Percentiles rank a stretch among this genome's conserved stretches.
Evolutionary conservation across 2,113 vertebrate genomes (phyloP).

Genomic region (Ellobius talpinus): DNA sequence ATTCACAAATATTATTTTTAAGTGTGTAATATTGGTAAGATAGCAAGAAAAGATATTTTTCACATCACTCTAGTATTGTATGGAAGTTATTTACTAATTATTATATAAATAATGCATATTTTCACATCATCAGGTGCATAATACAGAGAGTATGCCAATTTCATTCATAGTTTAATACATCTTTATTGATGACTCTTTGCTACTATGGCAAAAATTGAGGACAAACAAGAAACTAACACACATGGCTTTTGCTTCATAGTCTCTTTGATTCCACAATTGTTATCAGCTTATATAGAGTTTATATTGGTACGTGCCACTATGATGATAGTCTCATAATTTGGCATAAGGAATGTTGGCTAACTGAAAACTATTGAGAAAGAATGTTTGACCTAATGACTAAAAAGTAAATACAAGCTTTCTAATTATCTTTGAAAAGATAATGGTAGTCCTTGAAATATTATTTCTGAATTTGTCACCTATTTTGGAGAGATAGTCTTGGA

Average conservation of each 20-base stretch:
- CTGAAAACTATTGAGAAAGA: background rate
- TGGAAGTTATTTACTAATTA: background rate
- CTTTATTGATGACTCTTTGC: background rate
- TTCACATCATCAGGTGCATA: background rate
- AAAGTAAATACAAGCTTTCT: background rate
- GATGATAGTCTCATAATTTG: background rate
- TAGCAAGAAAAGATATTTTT: background rate
- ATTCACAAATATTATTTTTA: constrained; percentile 1
- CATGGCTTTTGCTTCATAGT: background rate
- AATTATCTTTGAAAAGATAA: background rate
- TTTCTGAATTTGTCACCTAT: background rate
- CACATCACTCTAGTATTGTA: background rate
- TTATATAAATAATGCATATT: background rate
- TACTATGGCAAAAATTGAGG: background rate
- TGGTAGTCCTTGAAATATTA: background rate
- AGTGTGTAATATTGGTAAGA: background rate
- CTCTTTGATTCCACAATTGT: background rate
- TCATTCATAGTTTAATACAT: constrained; percentile 20
- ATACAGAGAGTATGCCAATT: background rate
- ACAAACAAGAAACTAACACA: background rate
- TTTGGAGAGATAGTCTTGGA: background rate
- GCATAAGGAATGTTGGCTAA: background rate
- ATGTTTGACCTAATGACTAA: constrained; percentile 18
- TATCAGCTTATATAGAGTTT: background rate
- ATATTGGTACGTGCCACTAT: background rate